phyloP scores from a whole-genome alignment of 23 tunicate genomes.

The Trididemnum nubilum region DNA sequence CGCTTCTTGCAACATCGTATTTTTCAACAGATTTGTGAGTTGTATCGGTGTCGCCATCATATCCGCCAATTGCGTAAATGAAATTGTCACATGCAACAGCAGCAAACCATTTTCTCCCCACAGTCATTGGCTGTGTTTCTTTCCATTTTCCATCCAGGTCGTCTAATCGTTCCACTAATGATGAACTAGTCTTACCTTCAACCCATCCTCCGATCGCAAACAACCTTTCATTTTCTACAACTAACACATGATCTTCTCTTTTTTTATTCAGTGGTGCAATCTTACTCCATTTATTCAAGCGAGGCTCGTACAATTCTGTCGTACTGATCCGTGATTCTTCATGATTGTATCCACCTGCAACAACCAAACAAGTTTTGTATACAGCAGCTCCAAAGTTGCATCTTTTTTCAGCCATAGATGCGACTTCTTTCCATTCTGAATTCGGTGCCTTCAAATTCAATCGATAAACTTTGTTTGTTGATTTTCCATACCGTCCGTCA shows the following conservation, averaged over 20 bases:
- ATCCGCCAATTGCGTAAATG: background rate
- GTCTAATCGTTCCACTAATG: background rate
- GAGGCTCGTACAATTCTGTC: background rate
- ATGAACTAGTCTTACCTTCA: background rate
- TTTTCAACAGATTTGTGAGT: background rate
- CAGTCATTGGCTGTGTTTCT: background rate
- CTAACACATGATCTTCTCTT: background rate
- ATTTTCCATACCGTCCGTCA: background rate
- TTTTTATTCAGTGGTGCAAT: background rate
- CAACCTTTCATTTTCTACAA: background rate
- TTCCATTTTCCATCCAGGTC: background rate
- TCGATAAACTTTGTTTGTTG: background rate
- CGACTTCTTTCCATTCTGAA: background rate
- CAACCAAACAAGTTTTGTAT: background rate
- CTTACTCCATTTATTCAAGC: background rate
- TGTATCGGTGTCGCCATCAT: background rate
- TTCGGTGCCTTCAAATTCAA: background rate
- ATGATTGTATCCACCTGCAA: background rate
- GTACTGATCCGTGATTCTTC: background rate
- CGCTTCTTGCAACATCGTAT: background rate
- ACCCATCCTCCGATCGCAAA: background rate
- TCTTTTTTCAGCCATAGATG: background rate
- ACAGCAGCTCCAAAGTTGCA: background rate
- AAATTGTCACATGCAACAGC: background rate
- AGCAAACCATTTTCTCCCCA: background rate